Conservation (phyloP, 2,113 vertebrate genomes). For the Pituophis catenifer region DNA sequence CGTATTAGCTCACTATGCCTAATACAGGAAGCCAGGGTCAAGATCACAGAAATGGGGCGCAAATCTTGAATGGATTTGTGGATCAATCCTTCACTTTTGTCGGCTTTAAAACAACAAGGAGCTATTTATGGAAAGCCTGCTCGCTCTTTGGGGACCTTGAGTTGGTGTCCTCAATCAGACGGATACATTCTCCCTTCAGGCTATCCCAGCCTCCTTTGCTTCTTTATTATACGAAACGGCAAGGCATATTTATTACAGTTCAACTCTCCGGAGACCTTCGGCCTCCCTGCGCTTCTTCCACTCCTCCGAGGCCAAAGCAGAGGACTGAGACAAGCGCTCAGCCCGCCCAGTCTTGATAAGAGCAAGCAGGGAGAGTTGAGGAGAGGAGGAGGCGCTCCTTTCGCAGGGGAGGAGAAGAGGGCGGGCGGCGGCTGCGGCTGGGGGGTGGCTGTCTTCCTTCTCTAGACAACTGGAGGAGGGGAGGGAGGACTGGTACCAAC, state of each 20-base stretch:
- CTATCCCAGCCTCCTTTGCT: neutral
- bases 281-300: neutral
- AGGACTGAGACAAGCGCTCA: neutral
- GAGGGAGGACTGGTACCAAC: neutral
- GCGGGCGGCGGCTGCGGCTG: neutral
- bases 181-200: neutral
- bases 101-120: neutral
- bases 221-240: neutral
- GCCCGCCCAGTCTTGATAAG: neutral
- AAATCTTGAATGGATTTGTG: neutral
- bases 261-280: neutral
- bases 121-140: neutral
- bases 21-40: neutral
- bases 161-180: neutral
- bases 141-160: neutral
- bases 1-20: neutral
- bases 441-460: neutral
- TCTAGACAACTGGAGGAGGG: fast-evolving
- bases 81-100: neutral
- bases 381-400: neutral
- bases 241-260: neutral
- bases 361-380: neutral
- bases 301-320: neutral
- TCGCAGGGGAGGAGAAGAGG: neutral
- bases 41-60: neutral